Conservation (phyloP, 2,888 invertebrate species). For the Parasteatoda lunata region DNA sequence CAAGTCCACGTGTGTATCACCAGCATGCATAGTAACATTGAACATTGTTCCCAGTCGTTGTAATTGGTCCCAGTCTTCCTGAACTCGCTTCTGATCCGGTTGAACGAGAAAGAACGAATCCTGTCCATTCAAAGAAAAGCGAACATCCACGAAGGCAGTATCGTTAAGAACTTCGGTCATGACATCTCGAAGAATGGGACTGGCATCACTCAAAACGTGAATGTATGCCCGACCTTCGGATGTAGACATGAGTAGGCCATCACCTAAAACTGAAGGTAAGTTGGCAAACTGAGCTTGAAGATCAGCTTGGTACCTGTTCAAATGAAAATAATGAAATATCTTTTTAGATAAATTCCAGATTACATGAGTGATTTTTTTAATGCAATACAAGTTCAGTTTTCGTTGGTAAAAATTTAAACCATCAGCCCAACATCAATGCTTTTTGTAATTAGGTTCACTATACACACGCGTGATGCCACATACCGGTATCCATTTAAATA, state of each 20-base stretch:
- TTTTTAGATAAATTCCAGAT: no score
- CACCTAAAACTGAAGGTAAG: slow-evolving; percentile 79
- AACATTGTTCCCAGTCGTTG: slow-evolving; percentile 82
- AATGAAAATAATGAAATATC: not conserved
- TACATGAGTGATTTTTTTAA: no score
- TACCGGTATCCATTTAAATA: no score
- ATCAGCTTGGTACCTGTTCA: slow-evolving; percentile 26
- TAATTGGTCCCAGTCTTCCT: slow-evolving; percentile 90
- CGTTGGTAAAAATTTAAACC: no score
- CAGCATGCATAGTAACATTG: slow-evolving; percentile 69
- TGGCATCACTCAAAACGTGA: slow-evolving; percentile 88
- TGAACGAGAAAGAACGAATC: slow-evolving; percentile 95
- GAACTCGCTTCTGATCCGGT: slow-evolving; percentile 85
- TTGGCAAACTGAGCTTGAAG: slow-evolving; percentile 68
- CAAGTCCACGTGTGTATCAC: slow-evolving; percentile 78
- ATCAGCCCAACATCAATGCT: no score
- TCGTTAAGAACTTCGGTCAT: slow-evolving; percentile 94
- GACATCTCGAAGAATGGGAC: slow-evolving; percentile 92
- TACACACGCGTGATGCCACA: no score
- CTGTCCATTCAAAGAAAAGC: slow-evolving; percentile 77
- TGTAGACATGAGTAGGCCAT: slow-evolving; percentile 86
- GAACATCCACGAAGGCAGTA: slow-evolving; percentile 89
- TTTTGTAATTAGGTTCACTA: no score
- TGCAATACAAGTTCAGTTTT: no score
- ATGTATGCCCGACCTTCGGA: slow-evolving; percentile 77